Evolutionary conservation across 2,888 invertebrate species (phyloP).

Genomic region (Nymphalis urticae): DNA sequence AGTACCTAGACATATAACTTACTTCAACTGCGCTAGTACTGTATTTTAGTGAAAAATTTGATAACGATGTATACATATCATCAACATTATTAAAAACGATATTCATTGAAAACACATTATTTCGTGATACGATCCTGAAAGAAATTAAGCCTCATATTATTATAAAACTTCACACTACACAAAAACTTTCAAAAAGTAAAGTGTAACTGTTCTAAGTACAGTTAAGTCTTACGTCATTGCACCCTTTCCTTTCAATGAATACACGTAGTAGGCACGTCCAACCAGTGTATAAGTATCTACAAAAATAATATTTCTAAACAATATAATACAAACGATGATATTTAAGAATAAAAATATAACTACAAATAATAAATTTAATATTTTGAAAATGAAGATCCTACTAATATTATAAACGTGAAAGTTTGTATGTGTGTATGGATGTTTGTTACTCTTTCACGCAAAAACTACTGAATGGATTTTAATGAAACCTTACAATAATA

Average conservation of each 20-base stretch:
- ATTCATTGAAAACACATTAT: conserved; percentile 37
- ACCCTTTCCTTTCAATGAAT: conserved; percentile 52
- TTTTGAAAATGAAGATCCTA: neutral
- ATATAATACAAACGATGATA: neutral
- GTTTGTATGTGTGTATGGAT: too few relatives aligned
- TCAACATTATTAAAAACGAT: conserved; percentile 38
- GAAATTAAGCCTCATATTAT: conserved; percentile 30
- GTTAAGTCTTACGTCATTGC: conserved; percentile 49
- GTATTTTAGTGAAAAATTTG: conserved; percentile 36
- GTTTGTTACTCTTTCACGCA: too few relatives aligned
- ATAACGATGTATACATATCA: conserved; percentile 39
- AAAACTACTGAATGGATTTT: too few relatives aligned
- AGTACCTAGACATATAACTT: conserved; percentile 10
- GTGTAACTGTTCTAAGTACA: neutral
- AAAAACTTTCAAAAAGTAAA: neutral
- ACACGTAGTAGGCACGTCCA: conserved; percentile 51
- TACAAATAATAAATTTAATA: neutral
- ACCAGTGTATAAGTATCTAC: conserved; percentile 51
- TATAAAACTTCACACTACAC: neutral
- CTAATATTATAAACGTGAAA: too few relatives aligned
- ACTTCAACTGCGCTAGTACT: conserved; percentile 40
- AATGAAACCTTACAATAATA: too few relatives aligned
- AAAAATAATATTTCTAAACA: conserved; percentile 34
- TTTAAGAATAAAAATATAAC: too few relatives aligned
- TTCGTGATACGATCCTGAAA: conserved; percentile 38